Conservation (phyloP, 2,797 vertebrate species). For the Silurus aristotelis region DNA sequence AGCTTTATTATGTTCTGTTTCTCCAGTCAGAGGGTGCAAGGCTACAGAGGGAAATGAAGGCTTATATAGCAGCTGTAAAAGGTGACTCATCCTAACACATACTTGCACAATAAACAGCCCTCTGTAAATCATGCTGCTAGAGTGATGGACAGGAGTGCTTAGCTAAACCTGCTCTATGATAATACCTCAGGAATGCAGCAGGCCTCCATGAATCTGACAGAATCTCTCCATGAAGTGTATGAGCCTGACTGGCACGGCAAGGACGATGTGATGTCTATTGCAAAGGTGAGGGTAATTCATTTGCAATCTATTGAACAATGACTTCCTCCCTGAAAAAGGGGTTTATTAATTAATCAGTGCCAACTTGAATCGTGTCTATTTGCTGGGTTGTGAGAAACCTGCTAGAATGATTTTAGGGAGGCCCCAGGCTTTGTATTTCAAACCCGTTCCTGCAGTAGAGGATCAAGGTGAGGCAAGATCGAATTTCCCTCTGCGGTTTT, state of each 20-base stretch:
- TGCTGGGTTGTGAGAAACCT: slow-evolving; percentile 17
- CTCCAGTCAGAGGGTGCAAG: slow-evolving; percentile 88
- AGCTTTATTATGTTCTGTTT: slow-evolving; percentile 58
- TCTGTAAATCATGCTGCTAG: slow-evolving; percentile 11
- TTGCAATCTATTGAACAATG: not conserved
- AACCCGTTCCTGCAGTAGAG: not conserved
- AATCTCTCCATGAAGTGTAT: slow-evolving; percentile 96
- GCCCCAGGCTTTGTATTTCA: slow-evolving; percentile 35
- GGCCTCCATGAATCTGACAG: slow-evolving; percentile 94
- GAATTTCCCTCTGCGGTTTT: slow-evolving; percentile 26
- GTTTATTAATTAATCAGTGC: not conserved
- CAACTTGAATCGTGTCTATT: slow-evolving; percentile 14
- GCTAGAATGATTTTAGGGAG: slow-evolving; percentile 20
- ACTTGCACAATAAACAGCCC: slow-evolving; percentile 2
- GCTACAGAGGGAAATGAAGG: slow-evolving; percentile 92
- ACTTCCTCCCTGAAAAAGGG: not conserved
- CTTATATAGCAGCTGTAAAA: slow-evolving; percentile 95
- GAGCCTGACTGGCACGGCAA: slow-evolving; percentile 96
- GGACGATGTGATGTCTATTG: slow-evolving; percentile 91
- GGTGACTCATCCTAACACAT: slow-evolving; percentile 70
- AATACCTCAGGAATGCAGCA: slow-evolving; percentile 84
- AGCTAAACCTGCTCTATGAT: slow-evolving; percentile 10
- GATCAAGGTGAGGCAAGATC: slow-evolving; percentile 33
- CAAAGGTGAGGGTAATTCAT: slow-evolving; percentile 81
- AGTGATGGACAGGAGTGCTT: slow-evolving; percentile 7